A percentile compares a stretch with the other conserved stretches of the same genome.
These are phyloP conservation scores for Thamnophis elegans DNA, from an alignment of 2,797 vertebrate genomes.

Conservation along the genomic window DNA sequence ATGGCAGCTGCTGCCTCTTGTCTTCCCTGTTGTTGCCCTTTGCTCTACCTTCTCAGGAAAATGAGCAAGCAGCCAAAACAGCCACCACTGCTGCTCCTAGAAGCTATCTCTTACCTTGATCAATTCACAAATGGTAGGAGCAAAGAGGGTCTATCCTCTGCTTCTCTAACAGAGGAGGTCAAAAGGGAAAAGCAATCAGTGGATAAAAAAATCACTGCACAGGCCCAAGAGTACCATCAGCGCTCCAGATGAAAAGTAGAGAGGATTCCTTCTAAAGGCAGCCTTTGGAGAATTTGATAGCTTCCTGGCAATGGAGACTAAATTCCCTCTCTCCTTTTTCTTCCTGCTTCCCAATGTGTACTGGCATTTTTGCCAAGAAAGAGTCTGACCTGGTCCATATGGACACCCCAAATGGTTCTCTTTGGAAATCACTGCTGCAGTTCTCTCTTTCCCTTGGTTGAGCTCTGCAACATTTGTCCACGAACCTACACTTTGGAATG, in stretches of 20 bases:
- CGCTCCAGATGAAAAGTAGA: neutral
- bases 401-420: neutral
- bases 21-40: neutral
- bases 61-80: neutral
- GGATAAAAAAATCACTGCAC: neutral
- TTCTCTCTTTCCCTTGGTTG: neutral
- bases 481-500: neutral
- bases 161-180: neutral
- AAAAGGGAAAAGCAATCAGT: neutral
- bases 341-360: neutral
- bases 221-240: neutral
- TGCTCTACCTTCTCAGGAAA: neutral
- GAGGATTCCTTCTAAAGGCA: neutral
- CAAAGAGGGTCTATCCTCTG: neutral
- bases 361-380: neutral
- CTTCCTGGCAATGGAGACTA: neutral
- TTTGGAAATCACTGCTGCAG: neutral
- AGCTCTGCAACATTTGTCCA: neutral
- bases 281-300: neutral
- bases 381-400: neutral
- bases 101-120: neutral
- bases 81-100: neutral
- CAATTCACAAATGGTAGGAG: neutral
- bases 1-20: neutral
- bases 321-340: neutral